phyloP scores from a whole-genome alignment of 2,113 vertebrate species.

The Tychaedon coryphoeus region DNA sequence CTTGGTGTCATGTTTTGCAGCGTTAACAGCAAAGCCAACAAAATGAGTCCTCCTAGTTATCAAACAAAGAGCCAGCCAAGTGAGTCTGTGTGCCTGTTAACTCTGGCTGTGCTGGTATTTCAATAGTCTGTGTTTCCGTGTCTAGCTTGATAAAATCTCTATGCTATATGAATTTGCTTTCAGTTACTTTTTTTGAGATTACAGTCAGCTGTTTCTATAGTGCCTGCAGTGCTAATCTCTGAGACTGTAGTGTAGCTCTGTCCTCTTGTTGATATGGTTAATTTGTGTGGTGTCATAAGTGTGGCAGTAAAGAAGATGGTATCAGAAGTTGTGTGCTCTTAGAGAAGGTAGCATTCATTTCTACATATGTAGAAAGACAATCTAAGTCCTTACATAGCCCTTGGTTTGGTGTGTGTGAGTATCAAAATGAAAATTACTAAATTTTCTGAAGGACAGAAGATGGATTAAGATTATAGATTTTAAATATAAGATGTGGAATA shows the following conservation, averaged over 20 bases:
- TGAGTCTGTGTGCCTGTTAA: not conserved
- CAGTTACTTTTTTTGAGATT: not conserved
- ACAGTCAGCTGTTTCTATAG: not conserved
- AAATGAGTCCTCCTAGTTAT: constrained; percentile 30
- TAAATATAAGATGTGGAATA: not conserved
- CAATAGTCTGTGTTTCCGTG: not conserved
- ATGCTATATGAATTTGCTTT: not conserved
- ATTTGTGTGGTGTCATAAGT: not conserved
- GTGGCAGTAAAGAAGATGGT: not conserved
- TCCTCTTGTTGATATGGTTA: not conserved
- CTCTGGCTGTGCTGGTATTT: constrained; percentile 18
- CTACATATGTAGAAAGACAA: not conserved
- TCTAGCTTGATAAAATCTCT: not conserved
- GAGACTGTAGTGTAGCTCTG: not conserved
- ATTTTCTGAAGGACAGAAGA: not conserved
- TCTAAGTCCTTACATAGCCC: not conserved
- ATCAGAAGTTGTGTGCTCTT: not conserved
- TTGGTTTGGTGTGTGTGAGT: not conserved
- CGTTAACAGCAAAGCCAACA: constrained; percentile 47
- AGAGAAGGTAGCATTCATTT: not conserved
- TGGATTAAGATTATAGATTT: not conserved
- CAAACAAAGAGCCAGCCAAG: constrained; percentile 31
- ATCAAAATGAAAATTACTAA: not conserved
- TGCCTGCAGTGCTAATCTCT: not conserved
- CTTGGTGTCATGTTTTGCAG: constrained; percentile 62